Evolutionary conservation across 2,797 vertebrate species (phyloP), one percentile per base, ranked within the genome.

Genomic region (Tapirus indicus): DNA sequence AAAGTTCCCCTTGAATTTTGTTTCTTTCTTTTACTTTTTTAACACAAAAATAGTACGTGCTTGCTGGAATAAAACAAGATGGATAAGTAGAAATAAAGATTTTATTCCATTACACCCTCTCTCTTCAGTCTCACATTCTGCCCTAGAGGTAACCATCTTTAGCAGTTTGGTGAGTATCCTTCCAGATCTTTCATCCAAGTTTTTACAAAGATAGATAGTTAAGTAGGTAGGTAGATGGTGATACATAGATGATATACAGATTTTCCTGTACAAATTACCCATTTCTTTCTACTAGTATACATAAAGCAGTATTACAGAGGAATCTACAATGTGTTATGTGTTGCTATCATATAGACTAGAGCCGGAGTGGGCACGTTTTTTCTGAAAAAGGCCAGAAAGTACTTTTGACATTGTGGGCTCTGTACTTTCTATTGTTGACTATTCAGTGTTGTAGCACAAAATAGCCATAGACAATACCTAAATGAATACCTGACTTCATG

Each of bases 1-100:
- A 88, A 93, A 91, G 12, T 84, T 32, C 7, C 17, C 4, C 17
- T 91, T 88, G 54, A 75, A 72, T 90, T 92, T 78, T 78, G 38
- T 88, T 95, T 92, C 29, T 35, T 80, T 62, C 35, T 32, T n/a
- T 58, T 79, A n/a, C 35, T 52, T 92, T 86, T 56, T 82, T 92
- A 93, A 54, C 41, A 83, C 7, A 54, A 47, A 93, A 69, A 3
- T 83, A 93, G 69, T 66, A 21, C 6, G 35, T 94, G 29, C 32
- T 91, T 87, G 17, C 0, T 82, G 54, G 7, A 49, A 82, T 77
- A n/a, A 77, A 77, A 66, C 18, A 74, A 23, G 41, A 5, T 38
- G 75, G 21, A 44, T 71, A 25, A 23, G 5, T 58, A 77, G 56
- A 84, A 91, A 49, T 35, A 58, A 68, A 72, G 20, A 6, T 35